These are phyloP conservation scores for Gallinago paraguaiae DNA, from an alignment of 2,113 vertebrate genomes.

Conservation along the genomic window DNA sequence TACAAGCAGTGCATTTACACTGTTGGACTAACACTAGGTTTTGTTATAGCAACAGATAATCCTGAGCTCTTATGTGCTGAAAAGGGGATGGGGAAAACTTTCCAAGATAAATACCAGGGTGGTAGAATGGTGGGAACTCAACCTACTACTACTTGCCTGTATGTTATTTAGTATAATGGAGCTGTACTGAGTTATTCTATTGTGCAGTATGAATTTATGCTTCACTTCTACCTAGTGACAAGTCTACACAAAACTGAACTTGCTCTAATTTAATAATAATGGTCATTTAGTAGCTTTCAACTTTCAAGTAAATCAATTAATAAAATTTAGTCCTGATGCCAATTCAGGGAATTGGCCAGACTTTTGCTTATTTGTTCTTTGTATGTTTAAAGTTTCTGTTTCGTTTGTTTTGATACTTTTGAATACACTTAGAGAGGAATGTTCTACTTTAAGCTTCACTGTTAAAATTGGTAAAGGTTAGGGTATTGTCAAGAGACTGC, in stretches of 20 bases:
- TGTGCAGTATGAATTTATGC: not conserved
- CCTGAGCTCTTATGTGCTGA: not conserved
- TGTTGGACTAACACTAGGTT: not conserved
- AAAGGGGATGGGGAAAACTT: not conserved
- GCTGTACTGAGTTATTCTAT: not conserved
- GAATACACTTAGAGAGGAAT: not conserved
- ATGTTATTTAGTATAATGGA: not conserved
- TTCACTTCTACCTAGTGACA: not conserved
- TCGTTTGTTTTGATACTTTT: not conserved
- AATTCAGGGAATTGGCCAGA: not conserved
- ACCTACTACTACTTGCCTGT: not conserved
- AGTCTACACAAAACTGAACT: not conserved
- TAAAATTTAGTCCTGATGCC: not conserved
- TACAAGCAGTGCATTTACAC: not conserved
- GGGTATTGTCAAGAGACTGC: not conserved
- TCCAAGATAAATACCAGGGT: not conserved
- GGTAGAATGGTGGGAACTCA: not conserved
- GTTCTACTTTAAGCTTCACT: not conserved
- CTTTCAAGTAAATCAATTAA: not conserved
- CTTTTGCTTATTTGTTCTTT: not conserved
- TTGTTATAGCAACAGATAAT: constrained; percentile 29
- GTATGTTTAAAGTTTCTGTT: not conserved
- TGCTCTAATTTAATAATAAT: not conserved
- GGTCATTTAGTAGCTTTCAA: not conserved
- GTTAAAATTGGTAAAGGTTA: not conserved